phyloP scores from a whole-genome alignment of 30 jellyfish, hydroid and myxozoan species.

The Aurelia aurita complex sp. Pacific region DNA sequence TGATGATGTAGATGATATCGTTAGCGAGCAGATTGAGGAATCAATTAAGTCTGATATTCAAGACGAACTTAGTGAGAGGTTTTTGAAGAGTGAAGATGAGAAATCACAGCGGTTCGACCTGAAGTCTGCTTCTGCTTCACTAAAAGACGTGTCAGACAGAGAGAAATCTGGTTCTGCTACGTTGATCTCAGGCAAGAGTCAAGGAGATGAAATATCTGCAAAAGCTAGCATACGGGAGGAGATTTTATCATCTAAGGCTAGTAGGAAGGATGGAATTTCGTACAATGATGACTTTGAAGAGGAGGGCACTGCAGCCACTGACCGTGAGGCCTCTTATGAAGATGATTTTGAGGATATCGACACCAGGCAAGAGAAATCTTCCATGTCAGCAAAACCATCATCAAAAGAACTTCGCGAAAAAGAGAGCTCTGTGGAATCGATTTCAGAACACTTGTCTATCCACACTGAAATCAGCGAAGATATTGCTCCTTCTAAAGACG shows the following conservation, averaged over 20 bases:
- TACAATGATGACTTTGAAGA: constrained; percentile 27
- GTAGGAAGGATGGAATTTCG: neutral
- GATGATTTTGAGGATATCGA: constrained; percentile 53
- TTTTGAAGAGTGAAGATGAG: constrained; percentile 5
- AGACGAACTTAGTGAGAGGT: constrained; percentile 13
- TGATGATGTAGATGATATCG: neutral
- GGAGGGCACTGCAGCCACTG: constrained; percentile 19
- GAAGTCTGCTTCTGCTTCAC: constrained; percentile 10
- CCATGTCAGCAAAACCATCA: neutral
- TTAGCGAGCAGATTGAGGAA: constrained; percentile 10
- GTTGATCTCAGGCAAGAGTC: neutral
- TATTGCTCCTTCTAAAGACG: constrained; percentile 8
- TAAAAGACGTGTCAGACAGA: neutral
- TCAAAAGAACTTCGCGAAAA: neutral
- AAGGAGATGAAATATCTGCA: neutral
- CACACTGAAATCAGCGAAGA: constrained; percentile 2
- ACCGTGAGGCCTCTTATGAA: constrained; percentile 18
- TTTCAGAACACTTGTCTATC: constrained; percentile 8
- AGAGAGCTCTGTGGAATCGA: neutral
- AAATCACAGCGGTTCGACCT: neutral
- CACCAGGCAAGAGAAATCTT: neutral
- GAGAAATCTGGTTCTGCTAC: neutral
- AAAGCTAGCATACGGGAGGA: neutral
- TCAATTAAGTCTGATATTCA: constrained; percentile 22
- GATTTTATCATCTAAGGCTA: neutral